A percentile compares a stretch with the other conserved stretches of the same genome.
phyloP scores from a whole-genome alignment of 2,113 vertebrate species.

The Melozone crissalis region DNA sequence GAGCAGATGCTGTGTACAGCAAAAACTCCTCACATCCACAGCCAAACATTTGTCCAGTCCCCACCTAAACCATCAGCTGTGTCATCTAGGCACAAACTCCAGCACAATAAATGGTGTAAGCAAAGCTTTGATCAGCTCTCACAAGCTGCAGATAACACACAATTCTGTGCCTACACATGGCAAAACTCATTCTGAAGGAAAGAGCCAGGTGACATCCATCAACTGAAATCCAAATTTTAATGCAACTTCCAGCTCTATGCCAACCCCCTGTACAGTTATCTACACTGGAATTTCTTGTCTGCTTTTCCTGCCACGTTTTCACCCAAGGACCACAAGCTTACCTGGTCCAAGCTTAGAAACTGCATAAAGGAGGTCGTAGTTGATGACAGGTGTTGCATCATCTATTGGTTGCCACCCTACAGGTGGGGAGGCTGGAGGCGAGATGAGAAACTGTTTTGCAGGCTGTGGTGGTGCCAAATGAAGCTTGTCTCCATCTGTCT shows the following conservation, averaged over 20 bases:
- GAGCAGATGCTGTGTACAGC: not conserved
- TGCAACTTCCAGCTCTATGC: not conserved
- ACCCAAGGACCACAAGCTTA: slow-evolving; percentile 28
- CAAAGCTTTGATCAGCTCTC: not conserved
- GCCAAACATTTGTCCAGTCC: not conserved
- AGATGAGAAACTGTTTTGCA: slow-evolving; percentile 90
- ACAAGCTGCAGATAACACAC: not conserved
- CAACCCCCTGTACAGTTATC: not conserved
- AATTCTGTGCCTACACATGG: not conserved
- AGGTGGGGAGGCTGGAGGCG: slow-evolving; percentile 85
- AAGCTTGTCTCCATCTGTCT: slow-evolving; percentile 86
- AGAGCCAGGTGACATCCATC: not conserved
- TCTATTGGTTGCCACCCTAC: slow-evolving; percentile 86
- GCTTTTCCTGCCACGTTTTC: not conserved
- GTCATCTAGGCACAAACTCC: not conserved
- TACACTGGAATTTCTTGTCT: not conserved
- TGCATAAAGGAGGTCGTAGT: slow-evolving; percentile 88
- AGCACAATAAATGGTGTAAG: not conserved
- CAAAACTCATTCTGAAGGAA: not conserved
- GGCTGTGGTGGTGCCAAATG: slow-evolving; percentile 88
- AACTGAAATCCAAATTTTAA: not conserved
- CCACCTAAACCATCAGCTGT: not conserved
- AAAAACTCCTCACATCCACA: not conserved
- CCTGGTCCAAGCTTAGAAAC: slow-evolving; percentile 88
- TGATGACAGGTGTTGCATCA: slow-evolving; percentile 85